Conservation (phyloP, 2,888 invertebrate genomes). For the Folsomia candida region DNA sequence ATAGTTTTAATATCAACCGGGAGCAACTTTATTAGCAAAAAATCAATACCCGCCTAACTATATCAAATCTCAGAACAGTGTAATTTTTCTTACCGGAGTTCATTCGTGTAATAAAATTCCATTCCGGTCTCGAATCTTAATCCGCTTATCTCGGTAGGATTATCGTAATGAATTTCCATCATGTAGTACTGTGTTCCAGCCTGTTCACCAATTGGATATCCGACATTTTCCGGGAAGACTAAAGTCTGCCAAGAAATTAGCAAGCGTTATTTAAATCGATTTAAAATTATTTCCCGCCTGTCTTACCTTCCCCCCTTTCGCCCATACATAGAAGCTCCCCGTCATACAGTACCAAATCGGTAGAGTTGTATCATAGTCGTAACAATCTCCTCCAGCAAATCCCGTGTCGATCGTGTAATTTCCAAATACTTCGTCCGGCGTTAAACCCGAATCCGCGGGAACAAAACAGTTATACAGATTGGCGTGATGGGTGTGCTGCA, state of each 20-base stretch:
- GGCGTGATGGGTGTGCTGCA: slow-evolving; percentile 14
- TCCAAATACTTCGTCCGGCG: slow-evolving; percentile 4
- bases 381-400: neutral
- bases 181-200: neutral
- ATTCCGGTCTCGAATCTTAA: slow-evolving; percentile 68
- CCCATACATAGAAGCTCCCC: slow-evolving; percentile 1
- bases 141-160: slow-evolving; percentile 57
- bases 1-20: no score
- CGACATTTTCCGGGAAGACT: slow-evolving; percentile 8
- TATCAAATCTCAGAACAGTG: no score
- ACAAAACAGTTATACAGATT: slow-evolving; percentile 3
- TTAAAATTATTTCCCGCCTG: no score
- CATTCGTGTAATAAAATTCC: slow-evolving; percentile 72
- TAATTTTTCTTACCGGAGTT: slow-evolving; percentile 61
- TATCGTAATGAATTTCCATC: slow-evolving; percentile 80
- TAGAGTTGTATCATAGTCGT: neutral
- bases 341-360: neutral
- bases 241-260: neutral
- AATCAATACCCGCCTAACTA: no score
- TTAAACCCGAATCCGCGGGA: neutral
- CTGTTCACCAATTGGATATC: neutral
- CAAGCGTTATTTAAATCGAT: no score
- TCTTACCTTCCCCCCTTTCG: slow-evolving; percentile 13
- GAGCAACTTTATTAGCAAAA: no score
- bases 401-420: no score